Conservation (phyloP, 2,113 vertebrate genomes). For the Ciconia stormi region DNA sequence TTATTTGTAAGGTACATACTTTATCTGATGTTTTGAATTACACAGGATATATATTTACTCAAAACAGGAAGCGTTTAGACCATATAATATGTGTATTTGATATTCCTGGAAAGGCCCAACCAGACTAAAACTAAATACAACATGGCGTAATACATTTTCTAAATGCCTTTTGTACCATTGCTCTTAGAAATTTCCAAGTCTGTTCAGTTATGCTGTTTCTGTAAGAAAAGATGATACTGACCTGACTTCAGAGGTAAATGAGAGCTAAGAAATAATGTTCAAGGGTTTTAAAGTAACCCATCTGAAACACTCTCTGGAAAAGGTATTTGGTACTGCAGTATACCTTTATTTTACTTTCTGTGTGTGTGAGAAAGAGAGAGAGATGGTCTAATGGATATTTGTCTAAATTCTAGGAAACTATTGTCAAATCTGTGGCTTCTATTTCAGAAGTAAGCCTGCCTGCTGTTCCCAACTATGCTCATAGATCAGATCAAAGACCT, state of each 20-base stretch:
- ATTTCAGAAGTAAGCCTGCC: not conserved
- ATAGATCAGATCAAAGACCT: not conserved
- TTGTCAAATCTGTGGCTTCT: not conserved
- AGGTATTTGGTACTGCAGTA: accelerated
- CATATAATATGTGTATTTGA: not conserved
- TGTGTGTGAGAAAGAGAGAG: not conserved
- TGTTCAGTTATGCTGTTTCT: not conserved
- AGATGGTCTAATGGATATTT: not conserved
- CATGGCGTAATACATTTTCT: not conserved
- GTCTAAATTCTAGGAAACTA: not conserved
- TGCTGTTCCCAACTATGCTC: not conserved
- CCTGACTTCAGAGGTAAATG: not conserved
- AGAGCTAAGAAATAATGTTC: not conserved
- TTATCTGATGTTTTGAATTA: not conserved
- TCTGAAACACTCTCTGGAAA: not conserved
- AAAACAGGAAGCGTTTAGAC: not conserved
- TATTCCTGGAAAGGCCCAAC: not conserved
- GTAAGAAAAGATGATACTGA: not conserved
- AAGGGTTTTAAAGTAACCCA: not conserved
- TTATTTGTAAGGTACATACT: not conserved
- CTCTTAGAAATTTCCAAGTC: not conserved
- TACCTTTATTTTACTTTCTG: not conserved
- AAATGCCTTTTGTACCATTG: not conserved
- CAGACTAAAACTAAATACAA: not conserved
- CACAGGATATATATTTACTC: not conserved